Conservation (phyloP, 2,888 invertebrate species). For the Allygus modestus region DNA sequence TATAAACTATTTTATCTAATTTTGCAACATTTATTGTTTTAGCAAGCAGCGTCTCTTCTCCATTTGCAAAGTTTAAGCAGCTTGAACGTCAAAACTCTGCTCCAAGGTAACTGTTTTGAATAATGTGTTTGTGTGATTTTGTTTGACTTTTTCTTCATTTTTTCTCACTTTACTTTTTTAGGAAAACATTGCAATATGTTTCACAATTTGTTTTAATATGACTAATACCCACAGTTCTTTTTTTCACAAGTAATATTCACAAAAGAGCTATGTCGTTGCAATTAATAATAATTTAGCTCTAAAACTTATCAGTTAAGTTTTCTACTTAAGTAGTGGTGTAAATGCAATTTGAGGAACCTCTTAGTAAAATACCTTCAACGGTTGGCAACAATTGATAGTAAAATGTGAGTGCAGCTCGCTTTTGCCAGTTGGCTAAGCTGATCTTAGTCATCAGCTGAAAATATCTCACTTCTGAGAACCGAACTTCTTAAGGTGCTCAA, state of each 20-base stretch:
- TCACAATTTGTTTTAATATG: no score
- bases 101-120: slow-evolving; percentile 81
- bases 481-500: not conserved
- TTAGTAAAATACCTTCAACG: not conserved
- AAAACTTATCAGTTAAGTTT: no score
- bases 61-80: slow-evolving; percentile 95
- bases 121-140: not conserved
- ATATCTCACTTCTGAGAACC: slow-evolving; percentile 22
- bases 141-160: slow-evolving; percentile 70
- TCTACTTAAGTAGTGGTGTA: no score
- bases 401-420: not conserved
- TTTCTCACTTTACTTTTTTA: not conserved
- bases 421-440: slow-evolving; percentile 5
- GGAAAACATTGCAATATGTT: no score
- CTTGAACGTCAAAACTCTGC: slow-evolving; percentile 92
- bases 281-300: no score
- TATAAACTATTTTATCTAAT: no score
- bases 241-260: no score
- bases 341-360: not conserved
- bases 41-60: slow-evolving; percentile 85
- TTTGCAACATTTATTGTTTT: slow-evolving; percentile 67
- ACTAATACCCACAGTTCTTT: no score
- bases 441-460: slow-evolving; percentile 27
- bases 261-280: no score
- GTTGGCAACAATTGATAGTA: not conserved